Evolutionary conservation across 2,797 vertebrate genomes (phyloP).

Genomic region (Centroberyx gerrardi): DNA sequence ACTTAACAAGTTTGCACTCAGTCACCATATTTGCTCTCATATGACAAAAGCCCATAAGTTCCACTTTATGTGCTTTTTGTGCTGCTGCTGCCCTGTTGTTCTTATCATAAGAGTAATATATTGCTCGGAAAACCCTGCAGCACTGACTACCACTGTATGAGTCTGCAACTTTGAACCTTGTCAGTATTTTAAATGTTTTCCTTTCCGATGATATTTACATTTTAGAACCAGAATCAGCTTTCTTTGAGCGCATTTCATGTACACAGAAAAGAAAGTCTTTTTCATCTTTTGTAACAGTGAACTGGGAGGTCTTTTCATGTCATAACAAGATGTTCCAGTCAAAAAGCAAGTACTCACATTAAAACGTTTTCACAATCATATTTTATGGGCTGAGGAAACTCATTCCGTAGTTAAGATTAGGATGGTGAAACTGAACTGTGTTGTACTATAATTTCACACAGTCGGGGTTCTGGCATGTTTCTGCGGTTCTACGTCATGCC

Average conservation of each 20-base stretch:
- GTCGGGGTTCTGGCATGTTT: constrained; percentile 53
- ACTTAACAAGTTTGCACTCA: too few relatives aligned
- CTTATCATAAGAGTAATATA: too few relatives aligned
- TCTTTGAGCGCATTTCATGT: neutral
- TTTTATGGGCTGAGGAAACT: constrained; percentile 17
- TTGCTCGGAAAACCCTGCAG: neutral
- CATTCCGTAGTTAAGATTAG: constrained; percentile 21
- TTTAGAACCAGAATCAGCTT: neutral
- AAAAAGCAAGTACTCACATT: too few relatives aligned
- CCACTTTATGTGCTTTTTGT: too few relatives aligned
- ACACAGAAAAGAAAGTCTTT: too few relatives aligned
- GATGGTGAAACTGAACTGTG: constrained; percentile 12
- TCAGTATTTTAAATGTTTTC: too few relatives aligned
- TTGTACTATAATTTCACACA: constrained; percentile 34
- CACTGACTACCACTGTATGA: neutral
- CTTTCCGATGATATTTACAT: neutral
- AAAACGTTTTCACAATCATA: neutral
- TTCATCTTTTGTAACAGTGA: too few relatives aligned
- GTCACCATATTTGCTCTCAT: neutral
- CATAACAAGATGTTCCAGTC: too few relatives aligned
- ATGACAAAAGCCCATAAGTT: neutral
- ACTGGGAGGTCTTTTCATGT: too few relatives aligned
- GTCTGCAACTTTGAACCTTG: too few relatives aligned
- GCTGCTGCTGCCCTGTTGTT: too few relatives aligned
- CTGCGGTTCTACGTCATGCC: constrained; percentile 52